Evolutionary conservation across 2,888 invertebrate genomes (phyloP).

Genomic region (Thera britannica): DNA sequence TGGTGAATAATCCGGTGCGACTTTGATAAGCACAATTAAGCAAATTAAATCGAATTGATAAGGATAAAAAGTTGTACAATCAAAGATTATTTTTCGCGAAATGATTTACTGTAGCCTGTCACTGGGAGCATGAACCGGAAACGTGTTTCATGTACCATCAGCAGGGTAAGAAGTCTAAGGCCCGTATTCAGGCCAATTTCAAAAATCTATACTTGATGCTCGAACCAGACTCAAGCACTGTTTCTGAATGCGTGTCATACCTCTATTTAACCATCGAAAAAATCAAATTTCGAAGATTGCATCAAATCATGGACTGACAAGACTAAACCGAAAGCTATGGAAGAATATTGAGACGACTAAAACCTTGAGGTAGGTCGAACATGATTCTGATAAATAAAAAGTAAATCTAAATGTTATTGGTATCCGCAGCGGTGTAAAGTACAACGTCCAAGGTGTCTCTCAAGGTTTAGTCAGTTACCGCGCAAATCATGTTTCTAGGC

Average conservation of each 20-base stretch:
- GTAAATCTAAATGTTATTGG: background rate
- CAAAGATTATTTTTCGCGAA: background rate
- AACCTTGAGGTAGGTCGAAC: too few species aligned
- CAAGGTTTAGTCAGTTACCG: constrained; percentile 20
- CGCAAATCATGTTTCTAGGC: constrained; percentile 14
- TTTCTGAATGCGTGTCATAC: too few species aligned
- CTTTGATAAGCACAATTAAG: background rate
- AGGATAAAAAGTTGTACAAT: background rate
- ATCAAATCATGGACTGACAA: too few species aligned
- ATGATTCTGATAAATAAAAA: too few species aligned
- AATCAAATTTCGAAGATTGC: too few species aligned
- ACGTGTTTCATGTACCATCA: background rate
- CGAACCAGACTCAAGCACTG: too few species aligned
- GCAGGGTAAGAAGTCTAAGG: too few species aligned
- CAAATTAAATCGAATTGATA: background rate
- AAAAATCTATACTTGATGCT: too few species aligned
- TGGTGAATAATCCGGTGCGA: background rate
- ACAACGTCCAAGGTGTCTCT: constrained; percentile 28
- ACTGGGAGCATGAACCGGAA: background rate
- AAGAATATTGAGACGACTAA: too few species aligned
- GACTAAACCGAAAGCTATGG: too few species aligned
- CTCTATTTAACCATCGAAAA: too few species aligned
- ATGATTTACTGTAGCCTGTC: background rate
- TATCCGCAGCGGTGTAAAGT: constrained; percentile 25
- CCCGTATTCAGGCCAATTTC: too few species aligned